Percentiles rank a stretch among this genome's conserved stretches.
These are phyloP conservation scores for Stichodactyla helianthus DNA, from an alignment of 64 coral and sea anemone genomes.

Conservation along the genomic window DNA sequence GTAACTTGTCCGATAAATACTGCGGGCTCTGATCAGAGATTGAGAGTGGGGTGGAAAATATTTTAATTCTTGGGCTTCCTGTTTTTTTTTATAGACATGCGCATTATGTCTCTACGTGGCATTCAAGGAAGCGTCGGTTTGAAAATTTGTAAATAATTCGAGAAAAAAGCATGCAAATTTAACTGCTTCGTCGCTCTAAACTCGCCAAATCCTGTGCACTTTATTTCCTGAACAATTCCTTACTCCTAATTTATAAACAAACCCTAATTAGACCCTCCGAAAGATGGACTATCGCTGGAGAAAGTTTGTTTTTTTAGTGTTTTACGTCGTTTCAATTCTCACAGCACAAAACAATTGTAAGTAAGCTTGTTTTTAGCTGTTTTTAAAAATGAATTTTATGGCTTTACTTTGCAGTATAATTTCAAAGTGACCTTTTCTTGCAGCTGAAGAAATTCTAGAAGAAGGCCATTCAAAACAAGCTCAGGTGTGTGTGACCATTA, in stretches of 20 bases:
- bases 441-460: constrained; percentile 7
- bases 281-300: background rate
- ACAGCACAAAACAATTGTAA: background rate
- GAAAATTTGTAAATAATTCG: constrained; percentile 24
- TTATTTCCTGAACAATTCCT: background rate
- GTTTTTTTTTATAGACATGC: background rate
- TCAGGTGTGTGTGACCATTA: background rate
- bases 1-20: too few relatives aligned
- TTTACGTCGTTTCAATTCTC: background rate
- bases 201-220: background rate
- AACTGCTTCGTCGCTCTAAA: background rate
- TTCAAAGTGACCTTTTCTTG: background rate
- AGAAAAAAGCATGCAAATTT: background rate
- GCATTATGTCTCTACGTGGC: constrained; percentile 18
- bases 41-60: too few relatives aligned
- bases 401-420: background rate
- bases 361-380: background rate
- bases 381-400: background rate
- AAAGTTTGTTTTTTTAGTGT: background rate
- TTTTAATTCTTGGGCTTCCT: background rate
- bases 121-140: background rate
- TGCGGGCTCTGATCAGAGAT: too few relatives aligned
- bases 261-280: background rate
- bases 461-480: background rate
- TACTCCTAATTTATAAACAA: background rate